Base-by-base conservation (phyloP, 2,888 invertebrate genomes). In the Pandemis cinnamomeana region DNA sequence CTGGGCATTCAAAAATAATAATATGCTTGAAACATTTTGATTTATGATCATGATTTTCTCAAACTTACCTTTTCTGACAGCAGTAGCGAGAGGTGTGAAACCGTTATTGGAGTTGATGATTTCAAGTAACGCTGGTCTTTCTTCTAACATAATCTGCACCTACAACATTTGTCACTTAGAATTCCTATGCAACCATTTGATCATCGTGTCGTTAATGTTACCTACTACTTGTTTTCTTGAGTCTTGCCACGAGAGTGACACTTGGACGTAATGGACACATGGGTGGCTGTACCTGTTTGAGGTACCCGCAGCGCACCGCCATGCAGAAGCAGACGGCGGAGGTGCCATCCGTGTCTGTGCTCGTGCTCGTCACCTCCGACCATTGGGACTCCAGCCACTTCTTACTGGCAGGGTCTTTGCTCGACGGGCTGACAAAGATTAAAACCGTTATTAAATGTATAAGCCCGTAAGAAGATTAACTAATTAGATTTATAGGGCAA, bases 71-170 rank as follows among this genome's bases (percentile, higher is more conserved):
- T 87, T 90, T 72, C 90, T 87, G 7, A 95, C 88, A 4, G 95
- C 95, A n/a, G 94, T 93, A 7, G 93, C 89, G 53, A 95, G 89
- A 0, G 95, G 95, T 0, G 95, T 95, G 80, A 92, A 92, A 0
- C 94, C 93, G 67, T 90, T 92, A 73, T 80, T 83, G 0, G 88
- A 87, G 81, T 95, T 95, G 78, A 93, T 86, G 0, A 90, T 86
- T 53, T 91, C 91, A 7, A 95, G 81, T 68, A 95, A 83, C 13
- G 86, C 83, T 0, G 95, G 95, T 2, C 95, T 83, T 76, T 92
- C 92, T 0, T 91, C 91, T 36, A 93, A 74, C 92, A 94, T 91
- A 36, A 83, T 79, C 71, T 92, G 92, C 0, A 92, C 83, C 93
- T 93, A 80, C 0, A 77, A 71, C 8, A 1, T 36, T 36, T 36